Evolutionary conservation across 2,113 vertebrate genomes (phyloP).

Genomic region (Ochotona princeps): DNA sequence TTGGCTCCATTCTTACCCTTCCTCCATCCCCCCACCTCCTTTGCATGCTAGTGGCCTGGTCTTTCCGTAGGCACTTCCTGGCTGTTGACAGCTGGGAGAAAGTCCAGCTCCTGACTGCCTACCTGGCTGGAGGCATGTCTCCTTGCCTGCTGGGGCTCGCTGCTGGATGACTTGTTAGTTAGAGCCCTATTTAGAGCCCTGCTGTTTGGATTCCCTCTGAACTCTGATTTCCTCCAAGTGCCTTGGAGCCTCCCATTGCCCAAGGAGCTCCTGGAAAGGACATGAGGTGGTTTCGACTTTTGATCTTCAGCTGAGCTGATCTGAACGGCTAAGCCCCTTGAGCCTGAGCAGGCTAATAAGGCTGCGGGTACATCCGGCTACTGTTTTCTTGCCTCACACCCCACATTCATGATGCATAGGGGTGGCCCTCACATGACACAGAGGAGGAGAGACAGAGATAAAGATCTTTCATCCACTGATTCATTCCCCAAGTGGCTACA

Average conservation of each 20-base stretch:
- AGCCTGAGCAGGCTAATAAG: neutral
- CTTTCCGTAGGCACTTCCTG: neutral
- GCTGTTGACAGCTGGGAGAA: neutral
- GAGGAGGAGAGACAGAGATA: too few relatives aligned
- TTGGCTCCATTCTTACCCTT: neutral
- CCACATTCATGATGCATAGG: neutral
- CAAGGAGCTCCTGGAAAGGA: neutral
- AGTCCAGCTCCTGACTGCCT: neutral
- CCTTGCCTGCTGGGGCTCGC: neutral
- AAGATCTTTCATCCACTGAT: too few relatives aligned
- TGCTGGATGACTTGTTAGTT: neutral
- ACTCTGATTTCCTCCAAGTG: neutral
- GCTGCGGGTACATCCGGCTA: neutral
- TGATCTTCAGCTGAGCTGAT: slow-evolving; percentile 34
- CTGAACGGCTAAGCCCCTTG: slow-evolving; percentile 30
- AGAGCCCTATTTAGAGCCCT: neutral
- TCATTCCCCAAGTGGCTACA: too few relatives aligned
- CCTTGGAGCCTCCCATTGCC: neutral
- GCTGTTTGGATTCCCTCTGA: neutral
- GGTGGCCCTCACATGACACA: neutral
- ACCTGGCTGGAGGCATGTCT: neutral
- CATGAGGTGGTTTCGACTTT: neutral
- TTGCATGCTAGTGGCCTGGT: neutral
- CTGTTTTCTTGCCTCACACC: neutral
- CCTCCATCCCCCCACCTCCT: neutral